Conservation (phyloP, 2,113 vertebrate species). For the Phaethon lepturus region DNA sequence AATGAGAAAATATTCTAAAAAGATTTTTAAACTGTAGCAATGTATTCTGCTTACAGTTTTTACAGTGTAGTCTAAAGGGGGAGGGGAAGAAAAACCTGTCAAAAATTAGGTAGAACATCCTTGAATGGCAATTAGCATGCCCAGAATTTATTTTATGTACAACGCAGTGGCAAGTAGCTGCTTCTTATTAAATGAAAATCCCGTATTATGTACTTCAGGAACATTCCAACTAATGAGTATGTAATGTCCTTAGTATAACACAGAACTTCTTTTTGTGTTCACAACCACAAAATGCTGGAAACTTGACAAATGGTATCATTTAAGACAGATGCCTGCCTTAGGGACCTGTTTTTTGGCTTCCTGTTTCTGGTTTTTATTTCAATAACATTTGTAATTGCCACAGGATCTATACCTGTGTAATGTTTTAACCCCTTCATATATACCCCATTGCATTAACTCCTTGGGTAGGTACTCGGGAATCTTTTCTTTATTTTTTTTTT, state of each 20-base stretch:
- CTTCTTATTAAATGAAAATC: conserved; percentile 78
- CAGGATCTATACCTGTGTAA: conserved; percentile 73
- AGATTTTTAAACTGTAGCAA: background rate
- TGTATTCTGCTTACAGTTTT: background rate
- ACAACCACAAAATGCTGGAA: conserved; percentile 78
- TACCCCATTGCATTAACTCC: conserved; percentile 16
- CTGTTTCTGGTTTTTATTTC: conserved; percentile 85
- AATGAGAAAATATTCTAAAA: background rate
- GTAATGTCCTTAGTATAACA: conserved; percentile 68
- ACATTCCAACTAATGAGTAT: conserved; percentile 75
- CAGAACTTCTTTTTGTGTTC: conserved; percentile 75
- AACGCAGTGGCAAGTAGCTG: conserved; percentile 69
- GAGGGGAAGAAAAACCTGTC: conserved; percentile 32
- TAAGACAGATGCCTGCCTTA: conserved; percentile 82
- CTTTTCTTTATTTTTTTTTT: background rate
- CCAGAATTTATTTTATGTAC: conserved; percentile 68
- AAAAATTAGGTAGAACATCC: conserved; percentile 44
- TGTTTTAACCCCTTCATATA: conserved; percentile 76
- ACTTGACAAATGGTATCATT: conserved; percentile 83
- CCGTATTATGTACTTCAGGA: conserved; percentile 69
- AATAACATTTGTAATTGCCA: conserved; percentile 79
- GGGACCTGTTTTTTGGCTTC: conserved; percentile 81
- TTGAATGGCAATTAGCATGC: conserved; percentile 54
- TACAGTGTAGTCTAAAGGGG: background rate
- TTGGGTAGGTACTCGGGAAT: background rate